A percentile compares a stretch with the other conserved stretches of the same genome.
Evolutionary conservation across 2,888 invertebrate genomes (phyloP).

Genomic region (Lacanobia oleracea): DNA sequence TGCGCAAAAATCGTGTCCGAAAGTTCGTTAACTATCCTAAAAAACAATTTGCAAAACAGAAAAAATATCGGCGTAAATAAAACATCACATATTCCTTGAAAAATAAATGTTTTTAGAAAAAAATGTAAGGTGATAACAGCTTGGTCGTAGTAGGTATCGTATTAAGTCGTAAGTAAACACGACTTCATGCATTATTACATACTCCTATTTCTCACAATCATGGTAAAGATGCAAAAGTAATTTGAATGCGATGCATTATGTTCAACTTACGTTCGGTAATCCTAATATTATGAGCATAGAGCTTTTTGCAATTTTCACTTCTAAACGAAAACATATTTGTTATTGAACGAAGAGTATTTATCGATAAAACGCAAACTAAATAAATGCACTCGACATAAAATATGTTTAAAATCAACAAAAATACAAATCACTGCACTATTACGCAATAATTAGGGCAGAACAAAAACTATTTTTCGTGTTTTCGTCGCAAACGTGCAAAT

Average conservation of each 20-base stretch:
- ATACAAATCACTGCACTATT: slow-evolving; percentile 43
- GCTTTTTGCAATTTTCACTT: slow-evolving; percentile 77
- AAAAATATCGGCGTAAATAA: neutral
- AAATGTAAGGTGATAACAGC: neutral
- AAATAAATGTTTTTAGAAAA: slow-evolving; percentile 14
- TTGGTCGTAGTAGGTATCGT: slow-evolving; percentile 1
- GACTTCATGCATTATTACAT: neutral
- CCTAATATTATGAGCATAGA: slow-evolving; percentile 80
- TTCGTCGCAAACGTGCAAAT: slow-evolving; percentile 61
- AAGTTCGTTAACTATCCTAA: no score
- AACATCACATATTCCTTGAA: slow-evolving; percentile 19
- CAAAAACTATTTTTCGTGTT: slow-evolving; percentile 55
- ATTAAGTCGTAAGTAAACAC: neutral
- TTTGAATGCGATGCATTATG: neutral
- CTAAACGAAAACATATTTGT: slow-evolving; percentile 80
- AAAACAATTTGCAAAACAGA: neutral
- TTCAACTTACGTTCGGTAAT: slow-evolving; percentile 78
- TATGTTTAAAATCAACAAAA: slow-evolving; percentile 20
- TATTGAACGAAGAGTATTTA: neutral
- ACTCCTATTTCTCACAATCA: neutral
- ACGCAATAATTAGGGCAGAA: slow-evolving; percentile 54
- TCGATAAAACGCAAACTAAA: neutral
- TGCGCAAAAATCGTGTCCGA: neutral
- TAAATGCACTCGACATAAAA: slow-evolving; percentile 15
- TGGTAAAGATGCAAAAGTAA: neutral